Conservation (phyloP, 2,113 vertebrate genomes). For the Gallinago jamesoni region DNA sequence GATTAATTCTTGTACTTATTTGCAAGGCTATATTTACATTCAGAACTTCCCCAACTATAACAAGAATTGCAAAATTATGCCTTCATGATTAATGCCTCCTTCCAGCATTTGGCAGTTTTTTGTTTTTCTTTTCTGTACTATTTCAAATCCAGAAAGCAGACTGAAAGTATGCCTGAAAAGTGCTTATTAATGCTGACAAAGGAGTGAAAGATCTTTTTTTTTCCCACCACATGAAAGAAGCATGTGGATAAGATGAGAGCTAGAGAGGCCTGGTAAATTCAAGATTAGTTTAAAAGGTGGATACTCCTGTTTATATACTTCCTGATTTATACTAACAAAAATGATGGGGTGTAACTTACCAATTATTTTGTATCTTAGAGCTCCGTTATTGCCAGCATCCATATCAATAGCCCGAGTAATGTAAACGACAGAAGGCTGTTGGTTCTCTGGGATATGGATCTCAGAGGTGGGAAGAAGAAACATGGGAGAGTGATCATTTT, state of each 20-base stretch:
- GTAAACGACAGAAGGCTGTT: conserved; percentile 77
- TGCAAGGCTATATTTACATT: neutral
- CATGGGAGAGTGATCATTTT: conserved; percentile 86
- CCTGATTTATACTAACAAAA: neutral
- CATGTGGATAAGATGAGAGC: neutral
- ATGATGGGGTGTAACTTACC: conserved; percentile 70
- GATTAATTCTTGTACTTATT: neutral
- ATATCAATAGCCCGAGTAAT: conserved; percentile 78
- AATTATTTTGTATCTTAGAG: conserved; percentile 80
- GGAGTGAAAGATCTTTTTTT: neutral
- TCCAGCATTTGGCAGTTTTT: neutral
- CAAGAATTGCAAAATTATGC: neutral
- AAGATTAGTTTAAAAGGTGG: neutral
- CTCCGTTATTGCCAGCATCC: conserved; percentile 83
- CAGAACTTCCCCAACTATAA: neutral
- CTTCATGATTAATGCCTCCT: neutral
- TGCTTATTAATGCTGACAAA: neutral
- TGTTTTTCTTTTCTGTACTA: neutral
- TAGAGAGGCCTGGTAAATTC: neutral
- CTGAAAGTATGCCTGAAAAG: neutral
- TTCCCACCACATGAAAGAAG: neutral
- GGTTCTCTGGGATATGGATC: conserved; percentile 86
- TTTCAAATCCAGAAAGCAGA: conserved; percentile 7
- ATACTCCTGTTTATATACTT: neutral
- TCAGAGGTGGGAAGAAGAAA: conserved; percentile 76